Base-by-base conservation (phyloP, 2,888 invertebrate species). In the Spialia ferax region DNA sequence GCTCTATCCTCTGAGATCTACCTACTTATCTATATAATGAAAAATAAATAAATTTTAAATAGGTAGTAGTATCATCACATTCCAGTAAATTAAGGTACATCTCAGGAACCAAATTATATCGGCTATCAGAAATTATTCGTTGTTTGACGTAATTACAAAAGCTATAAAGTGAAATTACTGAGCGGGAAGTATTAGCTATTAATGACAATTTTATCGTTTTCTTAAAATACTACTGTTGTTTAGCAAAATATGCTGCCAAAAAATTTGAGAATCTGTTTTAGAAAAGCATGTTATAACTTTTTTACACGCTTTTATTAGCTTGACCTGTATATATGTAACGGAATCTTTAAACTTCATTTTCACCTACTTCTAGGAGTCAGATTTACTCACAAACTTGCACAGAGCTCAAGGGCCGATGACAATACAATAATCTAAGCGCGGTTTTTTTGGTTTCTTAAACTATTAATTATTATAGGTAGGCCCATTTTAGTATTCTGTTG, bases 131-230 rank as follows among this genome's bases (percentile, higher is more conserved):
- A n/a, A n/a, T n/a, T n/a, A n/a, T 63, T 63, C 55, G 55, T 55
- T 55, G 23, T 42, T 45, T 63, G 45, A 63, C 45, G 63, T 45
- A 63, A 63, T 63, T 63, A 63, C 55, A 56, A 32, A 63, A 55
- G 63, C 63, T 45, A 63, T 63, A 63, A 63, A 63, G 15, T n/a
- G 29, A 63, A 63, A 63, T 63, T 63, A 63, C 45, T 56, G 55
- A 56, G 55, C 42, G 29, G 55, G 63, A 63, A 45, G 10, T 45
- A 55, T 55, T 29, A 18, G 55, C 22, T 63, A 63, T 55, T 63
- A 55, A 55, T 54, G 54, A 56, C 45, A 56, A 10, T 22, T 63
- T 63, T 63, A 63, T 56, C 15, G 32, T 26, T 56, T 63, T 56
- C 63, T 63, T 45, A 63, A 45, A 63, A 63, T 63, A 63, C 55